phyloP scores from a whole-genome alignment of 2,797 vertebrate species.

The Melanotaenia maccullochi region DNA sequence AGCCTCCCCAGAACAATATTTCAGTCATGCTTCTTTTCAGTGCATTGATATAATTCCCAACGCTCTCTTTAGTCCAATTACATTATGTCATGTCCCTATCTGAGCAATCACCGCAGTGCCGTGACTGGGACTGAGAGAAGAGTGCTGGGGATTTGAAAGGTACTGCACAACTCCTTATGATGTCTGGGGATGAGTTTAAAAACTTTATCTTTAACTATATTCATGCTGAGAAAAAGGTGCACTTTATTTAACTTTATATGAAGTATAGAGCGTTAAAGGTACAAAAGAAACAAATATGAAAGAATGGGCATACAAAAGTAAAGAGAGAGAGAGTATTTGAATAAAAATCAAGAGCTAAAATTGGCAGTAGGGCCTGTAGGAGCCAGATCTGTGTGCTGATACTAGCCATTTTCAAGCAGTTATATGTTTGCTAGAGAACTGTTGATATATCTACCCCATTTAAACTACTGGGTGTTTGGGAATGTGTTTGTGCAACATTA shows the following conservation, averaged over 20 bases:
- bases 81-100: slow-evolving; percentile 86
- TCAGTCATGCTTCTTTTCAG: slow-evolving; percentile 63
- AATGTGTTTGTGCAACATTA: slow-evolving; percentile 28
- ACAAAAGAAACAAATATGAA: slow-evolving; percentile 19
- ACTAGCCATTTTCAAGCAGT: slow-evolving; percentile 73
- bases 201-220: slow-evolving; percentile 30
- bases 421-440: slow-evolving; percentile 72
- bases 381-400: slow-evolving; percentile 74
- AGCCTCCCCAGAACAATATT: slow-evolving; percentile 81
- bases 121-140: slow-evolving; percentile 74
- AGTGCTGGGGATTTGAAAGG: slow-evolving; percentile 45
- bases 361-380: slow-evolving; percentile 69
- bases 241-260: slow-evolving; percentile 40
- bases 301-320: slow-evolving; percentile 25
- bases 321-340: slow-evolving; percentile 40
- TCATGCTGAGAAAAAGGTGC: slow-evolving; percentile 41
- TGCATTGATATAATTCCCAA: slow-evolving; percentile 84
- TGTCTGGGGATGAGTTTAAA: slow-evolving; percentile 69
- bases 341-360: slow-evolving; percentile 77
- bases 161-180: slow-evolving; percentile 83
- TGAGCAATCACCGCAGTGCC: slow-evolving; percentile 77
- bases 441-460: slow-evolving; percentile 78
- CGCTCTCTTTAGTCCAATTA: slow-evolving; percentile 87
- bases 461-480: neutral
- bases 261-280: slow-evolving; percentile 39